These are phyloP conservation scores for Xanthia togata DNA, from an alignment of 2,888 invertebrate species.

Conservation along the genomic window DNA sequence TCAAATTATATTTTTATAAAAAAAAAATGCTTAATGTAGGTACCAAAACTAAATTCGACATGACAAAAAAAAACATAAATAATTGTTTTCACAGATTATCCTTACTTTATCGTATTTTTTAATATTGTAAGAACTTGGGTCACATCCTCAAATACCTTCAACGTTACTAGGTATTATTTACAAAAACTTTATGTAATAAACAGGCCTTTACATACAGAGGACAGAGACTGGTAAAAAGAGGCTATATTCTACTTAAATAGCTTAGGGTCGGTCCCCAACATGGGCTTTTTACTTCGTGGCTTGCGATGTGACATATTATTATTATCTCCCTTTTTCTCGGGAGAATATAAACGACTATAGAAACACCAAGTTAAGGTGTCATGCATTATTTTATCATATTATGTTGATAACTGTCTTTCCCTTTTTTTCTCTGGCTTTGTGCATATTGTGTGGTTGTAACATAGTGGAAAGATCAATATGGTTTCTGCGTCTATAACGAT, in stretches of 20 bases:
- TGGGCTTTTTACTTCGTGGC: slow-evolving; percentile 47
- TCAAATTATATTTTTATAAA: neutral
- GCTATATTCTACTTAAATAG: slow-evolving; percentile 56
- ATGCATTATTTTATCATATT: slow-evolving; percentile 59
- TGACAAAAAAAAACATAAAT: neutral
- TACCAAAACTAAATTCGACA: neutral
- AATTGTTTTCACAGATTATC: neutral
- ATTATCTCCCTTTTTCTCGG: slow-evolving; percentile 49
- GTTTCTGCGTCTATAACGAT: neutral
- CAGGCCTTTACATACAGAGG: slow-evolving; percentile 43
- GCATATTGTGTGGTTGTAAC: slow-evolving; percentile 6
- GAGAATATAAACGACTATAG: slow-evolving; percentile 39
- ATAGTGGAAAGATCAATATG: neutral
- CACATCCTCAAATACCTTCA: slow-evolving; percentile 35
- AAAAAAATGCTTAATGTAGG: neutral
- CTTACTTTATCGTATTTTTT: neutral
- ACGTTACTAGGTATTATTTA: slow-evolving; percentile 26
- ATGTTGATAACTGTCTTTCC: slow-evolving; percentile 32
- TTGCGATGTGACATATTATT: slow-evolving; percentile 58
- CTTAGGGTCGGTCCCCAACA: slow-evolving; percentile 56
- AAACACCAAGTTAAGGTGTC: slow-evolving; percentile 44
- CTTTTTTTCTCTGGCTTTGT: slow-evolving; percentile 34
- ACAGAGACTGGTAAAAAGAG: slow-evolving; percentile 47
- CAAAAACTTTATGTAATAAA: slow-evolving; percentile 46
- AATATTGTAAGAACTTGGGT: neutral